Evolutionary conservation across 1,140 invertebrate genomes (phyloP).

Genomic region (Helicoverpa armigera): DNA sequence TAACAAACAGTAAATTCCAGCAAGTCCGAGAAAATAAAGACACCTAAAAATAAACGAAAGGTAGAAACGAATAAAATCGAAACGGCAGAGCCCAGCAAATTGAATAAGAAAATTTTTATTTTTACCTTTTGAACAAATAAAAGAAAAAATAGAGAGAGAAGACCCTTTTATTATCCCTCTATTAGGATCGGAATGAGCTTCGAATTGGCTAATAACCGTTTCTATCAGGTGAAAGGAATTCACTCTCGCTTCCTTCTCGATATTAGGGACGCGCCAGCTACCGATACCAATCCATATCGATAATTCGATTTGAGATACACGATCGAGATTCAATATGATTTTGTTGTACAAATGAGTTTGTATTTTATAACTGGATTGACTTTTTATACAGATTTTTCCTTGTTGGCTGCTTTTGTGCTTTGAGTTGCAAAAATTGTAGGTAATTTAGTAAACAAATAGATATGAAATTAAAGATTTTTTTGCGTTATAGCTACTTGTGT

Average conservation of each 20-base stretch:
- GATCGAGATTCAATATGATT: constrained; percentile 22
- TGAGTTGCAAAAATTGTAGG: too few species aligned
- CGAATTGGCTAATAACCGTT: constrained; percentile 85
- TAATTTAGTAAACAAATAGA: too few species aligned
- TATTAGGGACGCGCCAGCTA: constrained; percentile 57
- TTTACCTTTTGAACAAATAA: constrained; percentile 75
- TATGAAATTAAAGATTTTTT: too few species aligned
- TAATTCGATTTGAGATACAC: constrained; percentile 39
- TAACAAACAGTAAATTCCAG: not conserved
- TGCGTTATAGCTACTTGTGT: too few species aligned
- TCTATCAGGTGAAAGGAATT: constrained; percentile 86
- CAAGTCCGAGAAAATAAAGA: constrained; percentile 8
- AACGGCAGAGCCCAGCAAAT: constrained; percentile 67
- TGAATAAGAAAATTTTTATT: constrained; percentile 82
- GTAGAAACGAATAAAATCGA: constrained; percentile 58
- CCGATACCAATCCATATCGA: constrained; percentile 42
- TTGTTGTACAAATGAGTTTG: constrained; percentile 11
- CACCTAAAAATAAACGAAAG: constrained; percentile 48
- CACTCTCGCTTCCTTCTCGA: constrained; percentile 79
- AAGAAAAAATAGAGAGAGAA: constrained; percentile 76
- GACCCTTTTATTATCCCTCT: constrained; percentile 84
- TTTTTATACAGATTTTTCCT: not conserved
- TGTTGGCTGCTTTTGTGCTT: not conserved
- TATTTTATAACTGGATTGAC: constrained; percentile 28
- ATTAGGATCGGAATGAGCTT: constrained; percentile 84